A percentile compares a stretch with the other conserved stretches of the same genome.
phyloP scores from a whole-genome alignment of 53 echinoderm and acorn worm species.

The Paelopatides confundens region DNA sequence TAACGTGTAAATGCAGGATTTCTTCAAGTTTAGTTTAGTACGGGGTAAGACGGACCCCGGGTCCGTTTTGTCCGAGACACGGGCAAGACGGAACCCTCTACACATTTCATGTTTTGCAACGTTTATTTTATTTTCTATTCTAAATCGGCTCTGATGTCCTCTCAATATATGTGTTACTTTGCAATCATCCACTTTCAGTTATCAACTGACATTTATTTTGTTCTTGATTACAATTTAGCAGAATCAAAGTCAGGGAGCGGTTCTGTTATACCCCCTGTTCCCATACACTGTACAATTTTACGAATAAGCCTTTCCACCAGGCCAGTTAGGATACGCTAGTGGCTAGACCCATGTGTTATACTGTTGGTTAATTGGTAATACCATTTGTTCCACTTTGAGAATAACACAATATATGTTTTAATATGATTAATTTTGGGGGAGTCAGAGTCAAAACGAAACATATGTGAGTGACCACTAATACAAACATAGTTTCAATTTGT shows the following conservation, averaged over 20 bases:
- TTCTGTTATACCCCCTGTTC: conserved; percentile 24
- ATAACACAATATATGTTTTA: too few species aligned
- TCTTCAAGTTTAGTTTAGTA: neutral
- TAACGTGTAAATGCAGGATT: too few species aligned
- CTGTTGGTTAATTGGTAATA: too few species aligned
- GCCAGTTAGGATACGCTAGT: too few species aligned
- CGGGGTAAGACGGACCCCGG: conserved; percentile 26
- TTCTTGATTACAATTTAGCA: neutral
- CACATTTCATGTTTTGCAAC: conserved; percentile 4
- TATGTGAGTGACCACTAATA: too few species aligned
- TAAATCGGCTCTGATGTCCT: neutral
- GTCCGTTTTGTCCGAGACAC: conserved; percentile 1
- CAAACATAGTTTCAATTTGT: too few species aligned
- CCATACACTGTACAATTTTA: too few species aligned
- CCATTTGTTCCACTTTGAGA: too few species aligned
- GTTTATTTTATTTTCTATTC: neutral
- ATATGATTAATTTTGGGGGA: too few species aligned
- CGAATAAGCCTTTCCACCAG: too few species aligned
- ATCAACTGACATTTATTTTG: neutral
- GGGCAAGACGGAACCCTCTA: conserved; percentile 1
- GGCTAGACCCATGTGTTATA: too few species aligned
- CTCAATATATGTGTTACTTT: neutral
- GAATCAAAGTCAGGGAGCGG: conserved; percentile 9
- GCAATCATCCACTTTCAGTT: neutral
- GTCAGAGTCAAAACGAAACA: too few species aligned